Conservation (phyloP, 2,797 vertebrate genomes). For the Coranthus polyacanthus region DNA sequence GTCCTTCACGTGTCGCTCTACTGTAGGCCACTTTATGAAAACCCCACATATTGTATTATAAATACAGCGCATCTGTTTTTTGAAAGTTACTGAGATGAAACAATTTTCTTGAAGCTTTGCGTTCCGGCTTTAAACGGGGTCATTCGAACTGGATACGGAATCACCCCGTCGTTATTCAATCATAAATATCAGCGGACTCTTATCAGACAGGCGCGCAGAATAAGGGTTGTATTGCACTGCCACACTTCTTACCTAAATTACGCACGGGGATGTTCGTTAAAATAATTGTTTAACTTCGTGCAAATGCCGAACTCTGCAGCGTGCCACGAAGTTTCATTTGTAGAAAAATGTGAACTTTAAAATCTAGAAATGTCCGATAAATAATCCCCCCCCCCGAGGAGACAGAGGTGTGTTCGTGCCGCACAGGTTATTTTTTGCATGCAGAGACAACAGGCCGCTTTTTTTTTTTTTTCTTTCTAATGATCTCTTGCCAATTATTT, state of each 20-base stretch:
- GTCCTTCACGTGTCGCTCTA: neutral
- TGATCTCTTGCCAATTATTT: slow-evolving; percentile 52
- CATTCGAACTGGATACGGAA: neutral
- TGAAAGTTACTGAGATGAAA: slow-evolving; percentile 3
- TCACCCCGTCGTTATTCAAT: slow-evolving; percentile 5
- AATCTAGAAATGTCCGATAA: slow-evolving; percentile 3
- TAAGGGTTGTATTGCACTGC: neutral
- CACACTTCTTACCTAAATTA: slow-evolving; percentile 30
- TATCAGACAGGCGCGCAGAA: neutral
- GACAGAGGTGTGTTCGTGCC: slow-evolving; percentile 35
- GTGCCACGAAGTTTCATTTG: slow-evolving; percentile 3
- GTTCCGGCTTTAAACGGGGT: slow-evolving; percentile 7
- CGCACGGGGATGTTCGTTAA: slow-evolving; percentile 28
- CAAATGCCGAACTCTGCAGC: neutral
- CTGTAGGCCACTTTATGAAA: slow-evolving; percentile 7
- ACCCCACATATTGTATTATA: neutral
- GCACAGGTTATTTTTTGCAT: slow-evolving; percentile 15
- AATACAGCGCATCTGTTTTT: slow-evolving; percentile 6
- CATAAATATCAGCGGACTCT: slow-evolving; percentile 29
- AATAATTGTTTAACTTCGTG: slow-evolving; percentile 29
- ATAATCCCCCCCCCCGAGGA: slow-evolving; percentile 25
- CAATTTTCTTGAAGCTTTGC: neutral
- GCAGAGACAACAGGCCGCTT: slow-evolving; percentile 42
- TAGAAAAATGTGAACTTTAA: slow-evolving; percentile 5
- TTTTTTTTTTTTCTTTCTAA: slow-evolving; percentile 11